phyloP scores from a whole-genome alignment of 2,113 vertebrate species.

The Campylomormyrus numenius region DNA sequence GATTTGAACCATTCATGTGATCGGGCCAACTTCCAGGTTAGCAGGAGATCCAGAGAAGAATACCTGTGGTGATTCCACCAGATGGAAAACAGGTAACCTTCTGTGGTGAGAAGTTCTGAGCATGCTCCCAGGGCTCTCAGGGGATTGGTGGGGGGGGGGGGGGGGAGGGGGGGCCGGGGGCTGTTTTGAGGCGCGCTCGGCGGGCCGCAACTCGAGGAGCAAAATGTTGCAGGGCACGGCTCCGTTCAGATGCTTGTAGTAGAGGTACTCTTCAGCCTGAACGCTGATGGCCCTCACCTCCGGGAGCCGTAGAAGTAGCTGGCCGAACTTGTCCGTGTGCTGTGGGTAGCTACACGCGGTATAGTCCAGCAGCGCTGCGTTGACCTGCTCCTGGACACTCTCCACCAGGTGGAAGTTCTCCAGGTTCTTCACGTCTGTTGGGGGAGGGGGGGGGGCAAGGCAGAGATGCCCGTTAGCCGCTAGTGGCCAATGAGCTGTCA shows the following conservation, averaged over 20 bases:
- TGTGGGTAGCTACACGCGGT: conserved; percentile 94
- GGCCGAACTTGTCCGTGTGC: conserved; percentile 93
- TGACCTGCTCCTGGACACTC: conserved; percentile 95
- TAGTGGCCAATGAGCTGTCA: not conserved
- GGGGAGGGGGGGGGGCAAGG: conserved; percentile 24
- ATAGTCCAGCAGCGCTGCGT: conserved; percentile 91
- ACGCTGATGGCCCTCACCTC: conserved; percentile 95
- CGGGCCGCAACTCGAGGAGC: conserved; percentile 98
- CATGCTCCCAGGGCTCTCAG: not conserved
- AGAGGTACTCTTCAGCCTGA: conserved; percentile 98
- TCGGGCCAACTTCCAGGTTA: not conserved
- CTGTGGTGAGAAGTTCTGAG: not conserved
- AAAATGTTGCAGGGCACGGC: conserved; percentile 98
- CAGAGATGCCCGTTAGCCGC: not conserved
- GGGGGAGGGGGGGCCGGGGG: not conserved
- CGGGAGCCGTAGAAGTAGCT: conserved; percentile 87
- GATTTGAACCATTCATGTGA: not conserved
- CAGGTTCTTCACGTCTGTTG: conserved; percentile 89
- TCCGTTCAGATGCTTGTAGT: conserved; percentile 96
- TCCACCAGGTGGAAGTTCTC: conserved; percentile 97
- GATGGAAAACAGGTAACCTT: not conserved
- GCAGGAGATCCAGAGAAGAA: not conserved
- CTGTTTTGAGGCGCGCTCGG: conserved; percentile 78
- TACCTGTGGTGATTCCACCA: conserved; percentile 10
- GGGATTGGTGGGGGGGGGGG: not conserved